Evolutionary conservation across 2,888 invertebrate genomes (phyloP).

Genomic region (Eulithis prunata): DNA sequence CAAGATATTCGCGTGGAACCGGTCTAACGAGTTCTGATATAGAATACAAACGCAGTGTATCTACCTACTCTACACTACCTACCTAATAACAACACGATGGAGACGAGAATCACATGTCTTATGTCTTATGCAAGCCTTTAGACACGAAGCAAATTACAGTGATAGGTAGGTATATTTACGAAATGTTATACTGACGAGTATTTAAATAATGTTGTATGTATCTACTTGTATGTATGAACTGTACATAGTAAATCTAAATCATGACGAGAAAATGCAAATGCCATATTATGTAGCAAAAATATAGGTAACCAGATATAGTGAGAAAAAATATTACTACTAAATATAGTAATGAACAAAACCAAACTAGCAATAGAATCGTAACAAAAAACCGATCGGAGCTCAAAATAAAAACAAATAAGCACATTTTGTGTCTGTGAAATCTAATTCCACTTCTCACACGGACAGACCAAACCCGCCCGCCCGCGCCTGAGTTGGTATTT

Average conservation of each 20-base stretch:
- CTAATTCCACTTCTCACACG: conserved; percentile 28
- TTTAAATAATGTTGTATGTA: no score
- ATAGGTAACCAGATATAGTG: no score
- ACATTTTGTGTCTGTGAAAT: conserved; percentile 22
- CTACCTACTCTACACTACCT: background rate
- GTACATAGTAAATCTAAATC: no score
- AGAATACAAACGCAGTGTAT: conserved; percentile 24
- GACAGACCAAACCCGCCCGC: conserved; percentile 38
- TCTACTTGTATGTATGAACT: no score
- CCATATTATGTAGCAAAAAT: no score
- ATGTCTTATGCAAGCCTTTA: conserved; percentile 4
- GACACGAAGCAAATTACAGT: conserved; percentile 9
- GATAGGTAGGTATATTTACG: background rate
- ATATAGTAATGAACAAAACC: background rate
- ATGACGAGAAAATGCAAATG: no score
- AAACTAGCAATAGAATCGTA: background rate
- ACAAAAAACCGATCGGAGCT: background rate
- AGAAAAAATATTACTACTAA: background rate
- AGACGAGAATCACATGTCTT: conserved; percentile 3
- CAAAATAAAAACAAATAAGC: conserved; percentile 23
- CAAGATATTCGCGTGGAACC: conserved; percentile 24
- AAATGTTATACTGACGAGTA: no score
- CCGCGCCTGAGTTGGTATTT: conserved; percentile 44
- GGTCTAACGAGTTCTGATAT: conserved; percentile 20
- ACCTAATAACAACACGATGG: conserved; percentile 9